phyloP scores from a whole-genome alignment of 2,113 vertebrate species.

The Candoia aspera region DNA sequence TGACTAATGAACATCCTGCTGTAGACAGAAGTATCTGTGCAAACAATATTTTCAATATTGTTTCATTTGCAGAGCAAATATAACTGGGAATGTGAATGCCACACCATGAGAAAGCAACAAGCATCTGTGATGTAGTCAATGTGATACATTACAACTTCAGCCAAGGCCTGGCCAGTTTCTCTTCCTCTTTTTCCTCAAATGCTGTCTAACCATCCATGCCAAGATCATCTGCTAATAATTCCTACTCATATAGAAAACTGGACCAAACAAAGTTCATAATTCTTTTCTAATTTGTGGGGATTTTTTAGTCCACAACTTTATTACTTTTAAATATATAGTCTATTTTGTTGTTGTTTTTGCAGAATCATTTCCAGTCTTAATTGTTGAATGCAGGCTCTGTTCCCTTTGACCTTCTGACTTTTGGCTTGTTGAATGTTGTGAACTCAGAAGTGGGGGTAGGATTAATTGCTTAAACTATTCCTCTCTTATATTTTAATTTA shows the following conservation, averaged over 20 bases:
- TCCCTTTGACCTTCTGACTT: constrained; percentile 67
- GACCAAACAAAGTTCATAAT: constrained; percentile 31
- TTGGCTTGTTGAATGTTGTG: constrained; percentile 68
- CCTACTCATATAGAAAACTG: constrained; percentile 31
- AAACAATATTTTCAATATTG: not conserved
- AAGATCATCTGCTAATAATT: constrained; percentile 34
- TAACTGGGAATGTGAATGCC: fast-evolving
- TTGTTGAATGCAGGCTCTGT: constrained; percentile 69
- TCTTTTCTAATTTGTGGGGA: constrained; percentile 47
- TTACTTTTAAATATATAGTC: constrained; percentile 54
- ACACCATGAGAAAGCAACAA: not conserved
- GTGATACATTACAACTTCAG: constrained; percentile 19
- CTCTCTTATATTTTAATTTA: constrained; percentile 65
- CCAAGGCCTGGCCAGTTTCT: constrained; percentile 11
- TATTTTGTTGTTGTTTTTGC: constrained; percentile 59
- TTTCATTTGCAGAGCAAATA: not conserved
- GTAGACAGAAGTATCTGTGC: not conserved
- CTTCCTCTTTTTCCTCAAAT: constrained; percentile 22
- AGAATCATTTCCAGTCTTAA: constrained; percentile 65
- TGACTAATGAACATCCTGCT: not conserved
- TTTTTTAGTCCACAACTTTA: constrained; percentile 17
- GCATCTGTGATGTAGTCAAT: constrained; percentile 20
- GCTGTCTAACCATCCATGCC: constrained; percentile 24
- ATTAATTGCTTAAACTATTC: constrained; percentile 66
- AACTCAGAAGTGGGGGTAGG: constrained; percentile 68